Percentiles rank a stretch among this genome's conserved stretches.
These are phyloP conservation scores for Pedionomus torquatus DNA, from an alignment of 2,113 vertebrate species.

Conservation along the genomic window DNA sequence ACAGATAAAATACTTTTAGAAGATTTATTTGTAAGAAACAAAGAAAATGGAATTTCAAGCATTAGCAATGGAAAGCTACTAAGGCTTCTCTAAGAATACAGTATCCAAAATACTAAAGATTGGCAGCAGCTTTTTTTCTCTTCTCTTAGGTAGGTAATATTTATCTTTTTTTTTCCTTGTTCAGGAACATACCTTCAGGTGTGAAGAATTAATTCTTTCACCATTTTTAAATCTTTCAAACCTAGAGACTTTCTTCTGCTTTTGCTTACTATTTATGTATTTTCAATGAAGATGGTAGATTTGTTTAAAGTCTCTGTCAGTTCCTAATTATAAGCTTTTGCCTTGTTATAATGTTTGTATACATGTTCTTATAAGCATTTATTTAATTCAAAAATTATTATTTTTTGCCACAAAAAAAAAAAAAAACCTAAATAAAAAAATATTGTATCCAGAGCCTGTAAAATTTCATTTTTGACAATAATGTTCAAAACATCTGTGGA, in stretches of 20 bases:
- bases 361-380: neutral
- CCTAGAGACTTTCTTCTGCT: neutral
- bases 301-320: neutral
- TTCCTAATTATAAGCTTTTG: conserved; percentile 4
- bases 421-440: conserved; percentile 1
- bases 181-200: neutral
- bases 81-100: neutral
- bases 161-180: neutral
- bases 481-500: conserved; percentile 10
- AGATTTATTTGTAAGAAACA: neutral
- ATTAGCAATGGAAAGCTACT: neutral
- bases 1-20: neutral
- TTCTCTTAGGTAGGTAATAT: neutral
- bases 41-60: neutral
- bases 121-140: neutral
- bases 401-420: conserved; percentile 6
- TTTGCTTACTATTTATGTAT: neutral
- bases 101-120: neutral
- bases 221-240: neutral
- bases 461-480: conserved; percentile 5
- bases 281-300: neutral
- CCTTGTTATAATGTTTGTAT: conserved; percentile 26
- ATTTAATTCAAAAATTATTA: neutral
- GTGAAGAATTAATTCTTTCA: neutral
- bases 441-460: neutral